Conservation (phyloP, 1,140 invertebrate species). For the Melitaea cinxia region DNA sequence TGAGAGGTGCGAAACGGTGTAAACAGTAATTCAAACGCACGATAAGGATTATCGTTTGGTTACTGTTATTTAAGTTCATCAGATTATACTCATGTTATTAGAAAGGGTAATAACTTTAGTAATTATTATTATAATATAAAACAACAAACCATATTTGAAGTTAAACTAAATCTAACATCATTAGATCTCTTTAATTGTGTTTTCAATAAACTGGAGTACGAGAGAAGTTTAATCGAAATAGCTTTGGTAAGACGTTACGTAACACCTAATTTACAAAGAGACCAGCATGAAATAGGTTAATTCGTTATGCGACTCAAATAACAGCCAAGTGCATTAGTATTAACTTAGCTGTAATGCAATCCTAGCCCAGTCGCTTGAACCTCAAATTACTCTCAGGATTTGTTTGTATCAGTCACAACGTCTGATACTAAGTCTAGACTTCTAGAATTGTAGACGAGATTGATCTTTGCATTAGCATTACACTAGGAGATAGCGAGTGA, state of each 20-base stretch:
- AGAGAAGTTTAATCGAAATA: background rate
- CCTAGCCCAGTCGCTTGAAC: constrained; percentile 41
- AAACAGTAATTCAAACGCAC: constrained; percentile 44
- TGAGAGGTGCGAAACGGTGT: constrained; percentile 48
- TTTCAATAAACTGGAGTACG: background rate
- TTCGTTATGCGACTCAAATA: constrained; percentile 37
- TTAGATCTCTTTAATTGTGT: background rate
- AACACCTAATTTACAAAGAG: constrained; percentile 19
- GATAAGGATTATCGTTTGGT: constrained; percentile 37
- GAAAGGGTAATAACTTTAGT: constrained; percentile 10
- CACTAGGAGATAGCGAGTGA: constrained; percentile 20
- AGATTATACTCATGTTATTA: constrained; percentile 26
- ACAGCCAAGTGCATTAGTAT: constrained; percentile 40
- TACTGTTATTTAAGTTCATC: constrained; percentile 37
- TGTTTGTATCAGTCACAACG: constrained; percentile 58
- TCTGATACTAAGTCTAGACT: constrained; percentile 54
- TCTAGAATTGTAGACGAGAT: constrained; percentile 49
- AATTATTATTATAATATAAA: background rate
- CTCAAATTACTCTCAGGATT: constrained; percentile 41
- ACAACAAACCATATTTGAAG: background rate
- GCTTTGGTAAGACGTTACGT: constrained; percentile 2
- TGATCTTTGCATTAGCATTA: constrained; percentile 62
- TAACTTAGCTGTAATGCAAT: constrained; percentile 41
- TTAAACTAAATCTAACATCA: background rate
- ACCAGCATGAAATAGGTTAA: constrained; percentile 27